These are phyloP conservation scores for Anas bernieri DNA, from an alignment of 2,797 vertebrate species.

Conservation along the genomic window DNA sequence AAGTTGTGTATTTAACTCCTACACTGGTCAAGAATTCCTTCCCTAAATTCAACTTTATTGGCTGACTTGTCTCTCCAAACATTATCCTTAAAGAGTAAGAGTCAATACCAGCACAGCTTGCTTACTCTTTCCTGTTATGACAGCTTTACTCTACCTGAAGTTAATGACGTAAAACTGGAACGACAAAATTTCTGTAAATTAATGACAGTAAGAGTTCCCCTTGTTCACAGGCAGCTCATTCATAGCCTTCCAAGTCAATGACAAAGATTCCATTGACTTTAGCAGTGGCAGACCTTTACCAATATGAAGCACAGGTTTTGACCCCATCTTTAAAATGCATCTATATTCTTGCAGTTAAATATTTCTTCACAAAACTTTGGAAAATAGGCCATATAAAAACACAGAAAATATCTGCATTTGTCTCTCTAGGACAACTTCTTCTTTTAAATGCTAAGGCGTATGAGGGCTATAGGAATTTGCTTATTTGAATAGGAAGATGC, in stretches of 20 bases:
- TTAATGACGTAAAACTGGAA: neutral
- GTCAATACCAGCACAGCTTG: neutral
- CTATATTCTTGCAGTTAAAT: neutral
- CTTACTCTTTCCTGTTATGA: neutral
- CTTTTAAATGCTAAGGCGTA: neutral
- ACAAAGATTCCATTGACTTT: conserved; percentile 26
- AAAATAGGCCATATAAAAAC: neutral
- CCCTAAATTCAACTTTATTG: neutral
- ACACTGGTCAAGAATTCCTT: neutral
- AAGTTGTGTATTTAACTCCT: neutral
- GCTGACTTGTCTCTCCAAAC: neutral
- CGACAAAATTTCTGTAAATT: neutral
- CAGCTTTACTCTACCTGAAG: conserved; percentile 17
- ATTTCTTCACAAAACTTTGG: neutral
- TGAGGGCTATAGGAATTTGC: neutral
- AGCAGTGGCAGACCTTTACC: neutral
- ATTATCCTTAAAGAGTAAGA: neutral
- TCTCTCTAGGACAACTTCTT: neutral
- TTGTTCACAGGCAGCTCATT: conserved; percentile 25
- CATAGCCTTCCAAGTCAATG: neutral
- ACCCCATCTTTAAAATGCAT: neutral
- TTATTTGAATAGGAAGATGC: neutral
- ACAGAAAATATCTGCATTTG: neutral
- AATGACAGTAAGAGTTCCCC: neutral
- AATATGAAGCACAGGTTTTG: neutral